Percentiles rank a stretch among this genome's conserved stretches.
Conservation (phyloP, 2,888 invertebrate genomes). For the Diarsia brunnea region DNA sequence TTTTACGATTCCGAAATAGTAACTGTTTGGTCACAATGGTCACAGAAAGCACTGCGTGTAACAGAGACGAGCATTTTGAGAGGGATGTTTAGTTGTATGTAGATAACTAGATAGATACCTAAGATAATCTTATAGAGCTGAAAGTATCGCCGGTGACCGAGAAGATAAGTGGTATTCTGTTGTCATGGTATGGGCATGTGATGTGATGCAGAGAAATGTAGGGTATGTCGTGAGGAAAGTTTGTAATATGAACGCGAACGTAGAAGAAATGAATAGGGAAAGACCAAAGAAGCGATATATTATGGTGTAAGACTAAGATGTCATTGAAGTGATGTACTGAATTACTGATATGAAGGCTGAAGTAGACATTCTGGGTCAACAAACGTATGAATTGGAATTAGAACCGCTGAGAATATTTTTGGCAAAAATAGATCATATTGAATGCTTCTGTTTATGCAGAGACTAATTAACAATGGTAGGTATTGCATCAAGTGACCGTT, state of each 20-base stretch:
- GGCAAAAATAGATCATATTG: neutral
- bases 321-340: too few species aligned
- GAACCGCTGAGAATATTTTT: neutral
- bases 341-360: neutral
- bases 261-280: neutral
- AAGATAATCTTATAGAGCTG: neutral
- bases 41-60: neutral
- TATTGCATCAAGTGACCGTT: slow-evolving; percentile 13
- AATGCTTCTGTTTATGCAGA: slow-evolving; percentile 9
- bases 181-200: neutral
- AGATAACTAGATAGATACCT: neutral
- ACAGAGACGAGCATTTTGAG: neutral
- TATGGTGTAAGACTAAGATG: neutral
- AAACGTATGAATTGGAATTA: neutral
- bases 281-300: neutral
- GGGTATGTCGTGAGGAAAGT: slow-evolving; percentile 9
- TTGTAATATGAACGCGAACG: neutral
- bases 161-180: neutral
- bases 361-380: neutral
- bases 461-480: slow-evolving; percentile 40
- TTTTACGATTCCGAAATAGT: neutral
- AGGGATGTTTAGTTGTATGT: neutral
- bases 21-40: neutral
- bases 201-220: slow-evolving; percentile 7
- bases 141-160: neutral